phyloP scores from a whole-genome alignment of 2,888 invertebrate species.

The Xanthorhoe designata region DNA sequence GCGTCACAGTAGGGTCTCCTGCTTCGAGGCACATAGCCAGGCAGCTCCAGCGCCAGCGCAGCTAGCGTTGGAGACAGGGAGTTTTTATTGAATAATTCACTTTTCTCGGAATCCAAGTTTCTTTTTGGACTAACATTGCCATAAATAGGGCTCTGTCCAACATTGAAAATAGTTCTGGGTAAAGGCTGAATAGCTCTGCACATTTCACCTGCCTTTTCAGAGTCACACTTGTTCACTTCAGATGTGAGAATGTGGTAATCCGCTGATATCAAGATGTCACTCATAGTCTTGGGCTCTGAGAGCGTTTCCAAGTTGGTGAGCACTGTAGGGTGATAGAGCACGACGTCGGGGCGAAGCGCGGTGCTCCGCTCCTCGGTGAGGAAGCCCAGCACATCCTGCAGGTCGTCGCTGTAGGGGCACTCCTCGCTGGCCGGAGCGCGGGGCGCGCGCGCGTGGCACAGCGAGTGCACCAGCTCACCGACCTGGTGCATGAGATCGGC shows the following conservation, averaged over 20 bases:
- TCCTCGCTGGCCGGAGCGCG: constrained; percentile 55
- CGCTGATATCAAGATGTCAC: constrained; percentile 62
- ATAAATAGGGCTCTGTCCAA: constrained; percentile 70
- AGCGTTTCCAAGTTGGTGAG: constrained; percentile 71
- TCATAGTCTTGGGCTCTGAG: constrained; percentile 52
- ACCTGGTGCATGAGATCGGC: constrained; percentile 63
- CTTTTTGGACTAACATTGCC: constrained; percentile 66
- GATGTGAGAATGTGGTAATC: constrained; percentile 52
- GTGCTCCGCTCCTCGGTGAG: constrained; percentile 66
- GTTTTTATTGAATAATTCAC: constrained; percentile 49
- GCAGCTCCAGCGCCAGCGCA: constrained; percentile 78
- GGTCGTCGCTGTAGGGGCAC: constrained; percentile 72
- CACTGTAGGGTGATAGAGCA: constrained; percentile 79
- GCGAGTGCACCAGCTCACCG: constrained; percentile 62
- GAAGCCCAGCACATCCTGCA: constrained; percentile 68
- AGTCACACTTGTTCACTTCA: constrained; percentile 75
- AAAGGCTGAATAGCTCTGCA: constrained; percentile 64
- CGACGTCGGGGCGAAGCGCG: constrained; percentile 68
- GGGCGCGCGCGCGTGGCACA: constrained; percentile 56
- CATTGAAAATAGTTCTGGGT: constrained; percentile 61
- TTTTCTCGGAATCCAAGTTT: constrained; percentile 47
- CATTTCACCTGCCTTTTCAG: constrained; percentile 74
- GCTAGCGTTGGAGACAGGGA: constrained; percentile 76
- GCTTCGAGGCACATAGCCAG: constrained; percentile 77
- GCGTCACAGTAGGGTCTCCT: constrained; percentile 65